Evolutionary conservation across 2,113 vertebrate genomes (phyloP).

Genomic region (Brachyhypopomus gauderio): DNA sequence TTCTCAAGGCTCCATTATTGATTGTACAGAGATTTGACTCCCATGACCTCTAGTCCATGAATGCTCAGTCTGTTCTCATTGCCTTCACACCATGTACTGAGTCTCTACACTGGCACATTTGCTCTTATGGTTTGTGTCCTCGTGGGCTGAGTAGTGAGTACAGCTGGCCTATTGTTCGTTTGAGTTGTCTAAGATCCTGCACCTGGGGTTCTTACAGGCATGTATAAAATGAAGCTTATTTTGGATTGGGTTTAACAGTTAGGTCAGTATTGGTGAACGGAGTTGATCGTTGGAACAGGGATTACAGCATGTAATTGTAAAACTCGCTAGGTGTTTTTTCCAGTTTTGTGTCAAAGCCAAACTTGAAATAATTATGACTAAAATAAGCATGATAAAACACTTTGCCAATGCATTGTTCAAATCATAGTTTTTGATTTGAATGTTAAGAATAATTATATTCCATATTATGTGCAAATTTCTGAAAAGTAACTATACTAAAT

Average conservation of each 20-base stretch:
- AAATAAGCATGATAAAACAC: neutral
- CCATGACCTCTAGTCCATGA: slow-evolving; percentile 22
- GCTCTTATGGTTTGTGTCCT: slow-evolving; percentile 32
- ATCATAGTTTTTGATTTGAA: neutral
- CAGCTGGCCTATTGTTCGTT: slow-evolving; percentile 8
- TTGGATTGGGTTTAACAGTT: slow-evolving; percentile 12
- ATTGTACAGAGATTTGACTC: slow-evolving; percentile 16
- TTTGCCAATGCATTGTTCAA: slow-evolving; percentile 3
- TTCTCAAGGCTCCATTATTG: neutral
- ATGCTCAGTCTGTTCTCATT: neutral
- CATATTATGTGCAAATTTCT: neutral
- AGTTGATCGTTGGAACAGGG: neutral
- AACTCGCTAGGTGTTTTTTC: neutral
- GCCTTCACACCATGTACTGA: slow-evolving; percentile 4
- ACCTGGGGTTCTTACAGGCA: neutral
- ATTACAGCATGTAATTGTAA: slow-evolving; percentile 12
- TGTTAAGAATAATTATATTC: neutral
- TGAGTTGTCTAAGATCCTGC: slow-evolving; percentile 1
- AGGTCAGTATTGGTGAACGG: neutral
- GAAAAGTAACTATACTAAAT: neutral
- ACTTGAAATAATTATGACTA: neutral
- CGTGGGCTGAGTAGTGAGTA: slow-evolving; percentile 4
- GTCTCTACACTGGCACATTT: slow-evolving; percentile 13
- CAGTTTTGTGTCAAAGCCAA: neutral
- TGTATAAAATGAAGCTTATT: neutral